Evolutionary conservation across 2,888 invertebrate species (phyloP), one percentile per base, ranked within the genome.

Genomic region (Pediacus dermestoides): DNA sequence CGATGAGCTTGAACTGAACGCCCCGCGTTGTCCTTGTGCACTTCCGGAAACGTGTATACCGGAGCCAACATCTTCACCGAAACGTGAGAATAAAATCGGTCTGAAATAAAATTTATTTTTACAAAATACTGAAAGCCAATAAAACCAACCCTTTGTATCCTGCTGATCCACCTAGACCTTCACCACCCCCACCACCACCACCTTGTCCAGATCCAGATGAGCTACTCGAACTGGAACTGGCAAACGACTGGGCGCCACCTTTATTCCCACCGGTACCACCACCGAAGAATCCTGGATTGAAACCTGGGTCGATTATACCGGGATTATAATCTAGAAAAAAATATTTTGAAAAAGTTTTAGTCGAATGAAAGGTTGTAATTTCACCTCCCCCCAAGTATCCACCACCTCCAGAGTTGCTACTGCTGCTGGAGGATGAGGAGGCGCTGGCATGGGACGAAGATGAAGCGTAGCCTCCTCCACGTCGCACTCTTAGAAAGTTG

Each of bases 1-100:
- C 2, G 72, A 64, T 2, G 72, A 70, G 42, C 72, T 73, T 25
- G 70, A 69, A 50, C 73, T 71, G 61, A 67, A 73, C 10, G 74
- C 73, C 1, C 73, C 75, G 26, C 70, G 68, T 3, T 66, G 69
- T 8, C 71, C 72, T 22, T 61, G 54, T 8, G 72, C 69, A 7
- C 59, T 60, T 9, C 72, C 72, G 11, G 67, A 63, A 7, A 71
- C 64, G 2, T 65, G 61, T 1, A 66, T 57, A 2, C 66, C 66
- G 9, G 53, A 51, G 8, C 67, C 66, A 34, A 49, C 56, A 8
- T 60, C 68, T 37, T 67, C 70, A 10, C 71, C 73, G 42, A 71
- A 66, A 33, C 74, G 69, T 2, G 71, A 66, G 48, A 63, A 64
- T 16, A 69, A 50, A 16, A 55, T 48, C 1, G 65, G 63, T 22